Conservation (phyloP, 2,113 vertebrate genomes). For the Taxidea taxus region DNA sequence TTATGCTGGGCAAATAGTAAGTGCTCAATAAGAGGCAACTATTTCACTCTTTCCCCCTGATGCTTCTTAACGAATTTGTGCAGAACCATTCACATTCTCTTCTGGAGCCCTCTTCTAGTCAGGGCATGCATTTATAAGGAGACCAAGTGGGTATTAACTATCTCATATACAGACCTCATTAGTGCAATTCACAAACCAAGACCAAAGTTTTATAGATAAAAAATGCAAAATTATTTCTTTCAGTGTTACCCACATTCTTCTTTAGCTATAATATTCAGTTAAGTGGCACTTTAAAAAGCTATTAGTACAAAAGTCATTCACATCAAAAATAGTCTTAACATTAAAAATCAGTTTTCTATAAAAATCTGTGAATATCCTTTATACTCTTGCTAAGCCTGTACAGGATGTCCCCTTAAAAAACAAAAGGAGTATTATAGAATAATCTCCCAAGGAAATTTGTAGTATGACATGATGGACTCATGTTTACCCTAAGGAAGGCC, state of each 20-base stretch:
- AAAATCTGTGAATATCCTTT: slow-evolving; percentile 30
- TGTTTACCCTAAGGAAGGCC: not conserved
- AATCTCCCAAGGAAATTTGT: not conserved
- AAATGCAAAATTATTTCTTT: slow-evolving; percentile 37
- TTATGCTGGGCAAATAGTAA: not conserved
- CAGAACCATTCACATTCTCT: not conserved
- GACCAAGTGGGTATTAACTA: slow-evolving; percentile 36
- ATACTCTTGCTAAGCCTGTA: not conserved
- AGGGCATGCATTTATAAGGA: slow-evolving; percentile 41
- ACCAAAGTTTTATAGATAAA: slow-evolving; percentile 7
- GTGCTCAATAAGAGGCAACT: not conserved
- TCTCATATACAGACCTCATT: slow-evolving; percentile 46
- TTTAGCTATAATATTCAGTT: slow-evolving; percentile 23
- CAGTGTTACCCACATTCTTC: not conserved
- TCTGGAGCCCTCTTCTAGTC: not conserved
- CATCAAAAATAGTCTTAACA: slow-evolving; percentile 45
- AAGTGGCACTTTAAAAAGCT: slow-evolving; percentile 55
- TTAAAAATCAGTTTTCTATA: slow-evolving; percentile 65
- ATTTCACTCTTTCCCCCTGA: not conserved
- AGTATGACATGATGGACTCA: not conserved
- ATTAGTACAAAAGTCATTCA: slow-evolving; percentile 60
- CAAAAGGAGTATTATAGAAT: not conserved
- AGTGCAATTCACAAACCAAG: slow-evolving; percentile 56
- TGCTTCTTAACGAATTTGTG: not conserved
- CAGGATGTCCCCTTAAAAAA: not conserved